These are phyloP conservation scores for Drosophila diplacantha DNA, from an alignment of 2,888 invertebrate genomes.

Conservation along the genomic window DNA sequence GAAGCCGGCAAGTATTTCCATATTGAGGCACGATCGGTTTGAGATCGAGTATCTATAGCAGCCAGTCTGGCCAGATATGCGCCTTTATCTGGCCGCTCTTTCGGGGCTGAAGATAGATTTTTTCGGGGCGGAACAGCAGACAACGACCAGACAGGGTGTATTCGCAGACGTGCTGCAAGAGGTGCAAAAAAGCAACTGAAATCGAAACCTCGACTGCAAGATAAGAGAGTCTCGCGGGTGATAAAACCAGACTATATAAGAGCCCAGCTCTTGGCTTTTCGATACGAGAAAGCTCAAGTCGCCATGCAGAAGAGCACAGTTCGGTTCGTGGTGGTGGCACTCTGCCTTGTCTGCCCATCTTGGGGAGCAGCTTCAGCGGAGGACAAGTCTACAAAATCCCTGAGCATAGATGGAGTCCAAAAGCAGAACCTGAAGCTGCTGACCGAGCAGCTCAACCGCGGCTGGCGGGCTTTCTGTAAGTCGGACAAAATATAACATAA, in stretches of 20 bases:
- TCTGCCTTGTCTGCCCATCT: constrained; percentile 24
- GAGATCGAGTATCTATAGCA: constrained; percentile 43
- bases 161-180: constrained; percentile 22
- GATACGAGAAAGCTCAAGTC: constrained; percentile 14
- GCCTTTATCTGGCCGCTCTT: constrained; percentile 21
- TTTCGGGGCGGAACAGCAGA: constrained; percentile 30
- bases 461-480: constrained; percentile 73
- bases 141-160: constrained; percentile 26
- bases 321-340: constrained; percentile 9
- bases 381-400: background rate
- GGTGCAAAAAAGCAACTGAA: constrained; percentile 5
- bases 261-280: background rate
- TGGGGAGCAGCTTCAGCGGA: constrained; percentile 3
- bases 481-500: constrained; percentile 1
- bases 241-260: constrained; percentile 57
- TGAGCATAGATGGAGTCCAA: constrained; percentile 58
- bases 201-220: constrained; percentile 17
- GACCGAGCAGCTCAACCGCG: constrained; percentile 57
- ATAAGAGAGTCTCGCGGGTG: constrained; percentile 18
- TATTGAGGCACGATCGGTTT: constrained; percentile 40
- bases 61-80: constrained; percentile 25
- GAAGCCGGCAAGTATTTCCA: constrained; percentile 8
- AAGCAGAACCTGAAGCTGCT: constrained; percentile 63
- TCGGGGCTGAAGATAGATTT: constrained; percentile 28
- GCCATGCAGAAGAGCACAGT: constrained; percentile 30